Evolutionary conservation across 2,797 vertebrate species (phyloP).

Genomic region (Lepilemur septentrionalis): DNA sequence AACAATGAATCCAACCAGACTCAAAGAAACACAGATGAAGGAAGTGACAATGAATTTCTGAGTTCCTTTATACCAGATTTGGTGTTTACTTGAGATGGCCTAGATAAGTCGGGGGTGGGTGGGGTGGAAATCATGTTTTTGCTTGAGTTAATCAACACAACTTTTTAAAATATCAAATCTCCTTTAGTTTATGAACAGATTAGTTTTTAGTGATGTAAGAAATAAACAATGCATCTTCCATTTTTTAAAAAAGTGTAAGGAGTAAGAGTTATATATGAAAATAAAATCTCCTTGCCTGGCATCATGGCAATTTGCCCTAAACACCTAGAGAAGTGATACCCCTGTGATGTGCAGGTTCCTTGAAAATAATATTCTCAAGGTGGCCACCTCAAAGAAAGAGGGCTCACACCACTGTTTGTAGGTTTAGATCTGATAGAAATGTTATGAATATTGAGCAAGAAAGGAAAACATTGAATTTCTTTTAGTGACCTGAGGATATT

Average conservation of each 20-base stretch:
- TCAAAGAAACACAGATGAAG: background rate
- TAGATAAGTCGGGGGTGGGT: background rate
- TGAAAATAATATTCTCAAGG: background rate
- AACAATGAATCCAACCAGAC: background rate
- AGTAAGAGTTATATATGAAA: slow-evolving; percentile 2
- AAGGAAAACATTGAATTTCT: slow-evolving; percentile 22
- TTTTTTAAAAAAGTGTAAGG: background rate
- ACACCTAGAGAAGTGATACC: background rate
- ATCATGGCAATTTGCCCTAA: slow-evolving; percentile 9
- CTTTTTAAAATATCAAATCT: background rate
- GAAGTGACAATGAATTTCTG: background rate
- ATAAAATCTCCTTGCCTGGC: background rate
- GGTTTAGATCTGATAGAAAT: background rate
- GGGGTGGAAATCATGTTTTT: background rate
- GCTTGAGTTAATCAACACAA: background rate
- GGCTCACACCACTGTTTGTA: background rate
- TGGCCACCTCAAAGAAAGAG: background rate
- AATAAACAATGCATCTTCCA: background rate
- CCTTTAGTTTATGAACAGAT: slow-evolving; percentile 12
- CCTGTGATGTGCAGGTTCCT: background rate
- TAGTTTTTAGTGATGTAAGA: background rate
- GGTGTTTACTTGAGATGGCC: background rate
- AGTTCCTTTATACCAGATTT: background rate
- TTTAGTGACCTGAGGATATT: background rate
- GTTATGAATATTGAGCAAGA: background rate